Conservation (phyloP, 2,888 invertebrate species). For the Agrypnus murinus region DNA sequence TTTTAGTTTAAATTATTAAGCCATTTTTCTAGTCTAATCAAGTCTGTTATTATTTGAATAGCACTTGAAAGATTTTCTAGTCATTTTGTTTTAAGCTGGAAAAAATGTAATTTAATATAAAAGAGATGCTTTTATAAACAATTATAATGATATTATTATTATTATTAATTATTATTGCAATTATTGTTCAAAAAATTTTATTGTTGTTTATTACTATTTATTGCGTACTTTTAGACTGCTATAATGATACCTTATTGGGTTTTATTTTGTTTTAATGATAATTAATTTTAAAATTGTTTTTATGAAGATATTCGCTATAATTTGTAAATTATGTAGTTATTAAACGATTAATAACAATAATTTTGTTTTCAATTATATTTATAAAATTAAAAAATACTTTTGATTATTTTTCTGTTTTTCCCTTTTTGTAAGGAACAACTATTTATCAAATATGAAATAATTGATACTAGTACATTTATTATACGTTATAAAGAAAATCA, state of each 20-base stretch:
- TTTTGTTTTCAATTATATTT: neutral
- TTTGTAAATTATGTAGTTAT: constrained; percentile 63
- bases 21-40: constrained; percentile 46
- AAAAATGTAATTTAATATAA: constrained; percentile 40
- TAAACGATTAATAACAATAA: constrained; percentile 44
- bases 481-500: no score
- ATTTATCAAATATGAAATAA: no score
- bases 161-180: constrained; percentile 25
- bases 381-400: no score
- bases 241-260: constrained; percentile 61
- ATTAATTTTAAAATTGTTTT: constrained; percentile 59
- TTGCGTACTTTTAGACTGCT: constrained; percentile 65
- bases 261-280: constrained; percentile 59
- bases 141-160: constrained; percentile 30
- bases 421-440: no score
- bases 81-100: constrained; percentile 44
- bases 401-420: no score
- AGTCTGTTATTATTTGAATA: constrained; percentile 45
- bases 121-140: constrained; percentile 43
- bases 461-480: no score
- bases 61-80: constrained; percentile 48
- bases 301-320: constrained; percentile 64
- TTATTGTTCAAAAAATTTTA: constrained; percentile 36
- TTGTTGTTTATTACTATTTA: constrained; percentile 53
- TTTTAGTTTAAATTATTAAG: constrained; percentile 36